Percentiles rank a stretch among this genome's conserved stretches.
phyloP scores from a whole-genome alignment of 1,140 invertebrate species.

The Drosophila equinoxialis region DNA sequence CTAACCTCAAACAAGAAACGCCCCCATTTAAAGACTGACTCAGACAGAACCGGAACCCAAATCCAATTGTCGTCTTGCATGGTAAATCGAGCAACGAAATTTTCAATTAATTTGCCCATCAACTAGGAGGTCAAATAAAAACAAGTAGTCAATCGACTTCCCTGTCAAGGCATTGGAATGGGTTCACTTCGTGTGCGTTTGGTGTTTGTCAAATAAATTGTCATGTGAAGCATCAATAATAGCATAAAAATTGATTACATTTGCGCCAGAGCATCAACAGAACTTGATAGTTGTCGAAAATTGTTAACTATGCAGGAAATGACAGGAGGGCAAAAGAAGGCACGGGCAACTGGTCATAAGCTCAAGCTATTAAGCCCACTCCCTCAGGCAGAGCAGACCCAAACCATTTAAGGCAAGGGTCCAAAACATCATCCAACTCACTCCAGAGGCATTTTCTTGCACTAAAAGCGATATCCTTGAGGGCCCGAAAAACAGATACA shows the following conservation, averaged over 20 bases:
- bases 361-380: background rate
- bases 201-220: slow-evolving; percentile 51
- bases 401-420: slow-evolving; percentile 9
- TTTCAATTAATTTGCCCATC: slow-evolving; percentile 76
- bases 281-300: slow-evolving; percentile 51
- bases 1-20: slow-evolving; percentile 62
- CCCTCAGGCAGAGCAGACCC: background rate
- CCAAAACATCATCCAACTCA: slow-evolving; percentile 2
- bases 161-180: background rate
- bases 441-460: slow-evolving; percentile 55
- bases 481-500: slow-evolving; percentile 40
- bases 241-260: slow-evolving; percentile 80
- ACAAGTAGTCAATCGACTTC: slow-evolving; percentile 1
- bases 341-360: slow-evolving; percentile 10
- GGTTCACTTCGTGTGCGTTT: too few species aligned
- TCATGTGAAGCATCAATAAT: slow-evolving; percentile 76
- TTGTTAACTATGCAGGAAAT: slow-evolving; percentile 60
- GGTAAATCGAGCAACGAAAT: slow-evolving; percentile 58
- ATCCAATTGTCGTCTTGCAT: slow-evolving; percentile 46
- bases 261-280: slow-evolving; percentile 32
- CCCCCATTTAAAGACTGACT: slow-evolving; percentile 67
- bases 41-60: slow-evolving; percentile 57
- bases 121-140: slow-evolving; percentile 54
- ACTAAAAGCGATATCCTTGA: slow-evolving; percentile 62
- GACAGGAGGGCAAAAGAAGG: slow-evolving; percentile 31